These are phyloP conservation scores for Cantharis rustica DNA, from an alignment of 2,888 invertebrate species.

Conservation along the genomic window DNA sequence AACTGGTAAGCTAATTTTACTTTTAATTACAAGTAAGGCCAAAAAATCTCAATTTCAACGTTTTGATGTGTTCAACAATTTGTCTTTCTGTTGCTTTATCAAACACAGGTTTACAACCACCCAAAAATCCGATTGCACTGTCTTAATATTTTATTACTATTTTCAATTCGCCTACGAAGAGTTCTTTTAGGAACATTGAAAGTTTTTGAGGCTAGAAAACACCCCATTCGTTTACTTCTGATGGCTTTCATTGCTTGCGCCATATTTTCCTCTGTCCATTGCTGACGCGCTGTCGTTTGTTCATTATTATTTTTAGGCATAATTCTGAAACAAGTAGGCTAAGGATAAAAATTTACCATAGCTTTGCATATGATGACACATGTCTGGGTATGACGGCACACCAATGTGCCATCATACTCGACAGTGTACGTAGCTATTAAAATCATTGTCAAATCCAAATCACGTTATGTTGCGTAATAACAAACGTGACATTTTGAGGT, in stretches of 20 bases:
- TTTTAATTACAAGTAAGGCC: not conserved
- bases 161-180: slow-evolving; percentile 4
- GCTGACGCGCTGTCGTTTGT: not conserved
- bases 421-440: not conserved
- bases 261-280: not conserved
- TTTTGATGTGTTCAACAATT: not conserved
- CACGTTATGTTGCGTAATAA: not conserved
- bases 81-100: not conserved
- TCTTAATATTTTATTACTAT: not conserved
- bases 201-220: slow-evolving; percentile 11
- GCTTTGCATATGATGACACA: not conserved
- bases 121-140: not conserved
- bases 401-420: not conserved
- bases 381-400: not conserved
- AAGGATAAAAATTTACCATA: not conserved
- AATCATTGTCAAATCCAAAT: not conserved
- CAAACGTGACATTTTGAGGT: not conserved
- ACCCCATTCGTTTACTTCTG: slow-evolving; percentile 13
- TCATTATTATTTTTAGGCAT: not conserved
- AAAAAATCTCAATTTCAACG: not conserved
- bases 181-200: slow-evolving; percentile 13
- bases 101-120: not conserved
- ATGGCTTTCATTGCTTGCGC: slow-evolving; percentile 12
- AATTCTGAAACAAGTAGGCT: not conserved
- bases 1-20: no score